Evolutionary conservation across 2,113 vertebrate species (phyloP).

Genomic region (Myxocyprinus asiaticus): DNA sequence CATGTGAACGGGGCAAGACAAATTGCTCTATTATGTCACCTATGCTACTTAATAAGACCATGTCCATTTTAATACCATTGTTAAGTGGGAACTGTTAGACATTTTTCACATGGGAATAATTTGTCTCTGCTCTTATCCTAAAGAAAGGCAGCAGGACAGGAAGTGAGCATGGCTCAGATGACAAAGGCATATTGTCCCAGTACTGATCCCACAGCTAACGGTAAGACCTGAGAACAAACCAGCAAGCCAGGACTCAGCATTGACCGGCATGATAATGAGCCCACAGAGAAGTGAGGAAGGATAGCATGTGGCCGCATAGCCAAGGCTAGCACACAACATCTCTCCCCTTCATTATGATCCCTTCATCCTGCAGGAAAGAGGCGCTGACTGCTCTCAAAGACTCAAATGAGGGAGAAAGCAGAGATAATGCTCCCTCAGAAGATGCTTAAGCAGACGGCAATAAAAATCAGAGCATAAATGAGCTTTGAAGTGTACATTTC

Average conservation of each 20-base stretch:
- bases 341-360: conserved; percentile 1
- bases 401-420: conserved; percentile 39
- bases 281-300: conserved; percentile 17
- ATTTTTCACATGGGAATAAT: conserved; percentile 29
- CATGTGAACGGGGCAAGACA: background rate
- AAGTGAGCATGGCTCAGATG: conserved; percentile 41
- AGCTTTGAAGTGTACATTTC: background rate
- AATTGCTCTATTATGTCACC: background rate
- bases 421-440: background rate
- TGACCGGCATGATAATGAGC: conserved; percentile 47
- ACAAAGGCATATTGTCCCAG: conserved; percentile 53
- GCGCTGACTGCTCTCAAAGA: conserved; percentile 28
- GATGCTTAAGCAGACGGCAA: background rate
- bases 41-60: background rate
- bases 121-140: conserved; percentile 11
- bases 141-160: conserved; percentile 11
- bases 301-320: conserved; percentile 3
- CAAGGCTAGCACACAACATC: conserved; percentile 41
- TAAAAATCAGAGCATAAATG: conserved; percentile 11
- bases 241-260: conserved; percentile 36
- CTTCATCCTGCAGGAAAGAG: conserved; percentile 39
- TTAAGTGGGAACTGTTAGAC: background rate
- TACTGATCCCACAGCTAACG: conserved; percentile 18
- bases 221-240: conserved; percentile 48
- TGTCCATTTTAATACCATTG: conserved; percentile 19